Base-by-base conservation (phyloP, 92 coral and sea anemone genomes). In the Phenganax stokvisi region DNA sequence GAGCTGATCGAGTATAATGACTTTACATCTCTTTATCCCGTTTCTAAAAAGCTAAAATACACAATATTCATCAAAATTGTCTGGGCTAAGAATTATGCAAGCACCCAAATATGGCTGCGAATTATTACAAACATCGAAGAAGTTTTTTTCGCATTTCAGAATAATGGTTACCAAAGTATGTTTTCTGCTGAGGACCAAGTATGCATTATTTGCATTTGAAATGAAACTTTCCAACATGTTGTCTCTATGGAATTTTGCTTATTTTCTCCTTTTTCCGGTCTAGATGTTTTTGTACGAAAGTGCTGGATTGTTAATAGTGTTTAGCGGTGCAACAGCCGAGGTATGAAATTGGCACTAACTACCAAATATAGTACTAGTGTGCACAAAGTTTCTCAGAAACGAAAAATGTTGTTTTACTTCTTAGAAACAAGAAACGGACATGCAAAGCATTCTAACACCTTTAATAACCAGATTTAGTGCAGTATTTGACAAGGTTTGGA, bases 231-330 rank as follows among this genome's bases (percentile, higher is more conserved):
- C 7, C 31, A 55, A 13, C 2, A 37, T 17, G 28, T 59, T 52
- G 16, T 75, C 9, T 52, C 20, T 56, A 47, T 25, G 37, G 60
- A 1, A 10, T 72, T 54, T 51, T 1, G 20, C 61, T 30, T 8
- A 69, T 10, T 54, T 27, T 0, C 54, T 2, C 85, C 53, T 44
- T 12, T 71, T 77, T 47, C 57, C 47, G 47, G 47, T 5, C 47
- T 37, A 91, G 92, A 77, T 94, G 82, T 94, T 94, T 86, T 81
- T 94, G 15, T 94, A 94, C 84, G 98, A 94, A 87, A 92, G 92
- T 89, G 97, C 94, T 66, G 98, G 98, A 12, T 89, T 94, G 83
- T 87, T 94, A 13, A 87, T 94, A 52, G 97, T 89, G n/a, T 91
- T 89, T 11, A 92, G 97, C 76, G 96, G 96, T 16, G 87, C 96